phyloP scores from a whole-genome alignment of 2,113 vertebrate genomes.

The Gymnogyps californianus region DNA sequence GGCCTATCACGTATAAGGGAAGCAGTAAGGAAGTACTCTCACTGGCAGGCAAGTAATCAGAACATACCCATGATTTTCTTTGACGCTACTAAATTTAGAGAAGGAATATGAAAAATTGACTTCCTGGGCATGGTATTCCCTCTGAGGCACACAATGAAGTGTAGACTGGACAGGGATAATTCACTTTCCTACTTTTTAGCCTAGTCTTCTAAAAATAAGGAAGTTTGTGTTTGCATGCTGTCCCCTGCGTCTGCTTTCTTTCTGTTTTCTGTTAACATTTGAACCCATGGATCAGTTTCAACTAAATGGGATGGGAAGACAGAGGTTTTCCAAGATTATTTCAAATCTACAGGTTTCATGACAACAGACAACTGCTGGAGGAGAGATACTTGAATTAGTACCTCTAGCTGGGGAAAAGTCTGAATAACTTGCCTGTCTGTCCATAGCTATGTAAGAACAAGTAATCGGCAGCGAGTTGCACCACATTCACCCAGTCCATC shows the following conservation, averaged over 20 bases:
- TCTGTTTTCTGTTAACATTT: not conserved
- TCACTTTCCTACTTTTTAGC: not conserved
- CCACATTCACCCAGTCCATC: not conserved
- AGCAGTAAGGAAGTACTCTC: not conserved
- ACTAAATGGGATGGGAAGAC: not conserved
- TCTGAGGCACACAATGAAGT: not conserved
- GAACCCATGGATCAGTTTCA: not conserved
- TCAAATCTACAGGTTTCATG: not conserved
- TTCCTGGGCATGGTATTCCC: not conserved
- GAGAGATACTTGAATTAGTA: not conserved
- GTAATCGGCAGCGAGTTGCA: accelerated
- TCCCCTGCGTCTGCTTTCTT: not conserved
- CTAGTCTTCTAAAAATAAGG: not conserved
- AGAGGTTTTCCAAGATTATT: not conserved
- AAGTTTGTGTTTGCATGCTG: not conserved
- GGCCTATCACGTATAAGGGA: not conserved
- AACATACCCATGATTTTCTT: not conserved
- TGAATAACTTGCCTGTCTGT: not conserved
- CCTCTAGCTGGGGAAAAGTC: not conserved
- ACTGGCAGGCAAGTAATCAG: not conserved
- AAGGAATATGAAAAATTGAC: not conserved
- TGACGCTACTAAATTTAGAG: not conserved
- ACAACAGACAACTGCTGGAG: not conserved
- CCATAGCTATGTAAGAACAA: not conserved
- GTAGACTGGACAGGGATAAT: not conserved